These are phyloP conservation scores for Crematogaster levior DNA, from an alignment of 2,888 invertebrate genomes.

Conservation along the genomic window DNA sequence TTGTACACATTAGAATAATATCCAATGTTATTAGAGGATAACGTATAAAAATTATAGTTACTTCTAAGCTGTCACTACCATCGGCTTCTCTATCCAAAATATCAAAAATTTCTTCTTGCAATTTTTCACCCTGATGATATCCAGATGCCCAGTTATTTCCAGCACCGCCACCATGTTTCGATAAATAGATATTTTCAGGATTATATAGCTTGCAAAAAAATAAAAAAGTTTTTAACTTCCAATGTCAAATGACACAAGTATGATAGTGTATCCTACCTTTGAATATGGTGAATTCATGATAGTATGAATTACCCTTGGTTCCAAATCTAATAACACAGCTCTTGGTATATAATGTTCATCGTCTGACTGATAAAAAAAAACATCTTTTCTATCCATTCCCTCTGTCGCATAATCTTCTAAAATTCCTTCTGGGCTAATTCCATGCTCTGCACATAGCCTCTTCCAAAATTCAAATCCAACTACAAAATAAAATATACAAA, in stretches of 20 bases:
- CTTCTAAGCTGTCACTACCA: conserved; percentile 98
- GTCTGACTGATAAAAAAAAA: conserved; percentile 99
- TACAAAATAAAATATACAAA: conserved; percentile 76
- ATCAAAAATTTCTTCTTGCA: conserved; percentile 98
- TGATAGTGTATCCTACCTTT: conserved; percentile 87
- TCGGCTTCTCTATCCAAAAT: conserved; percentile 99
- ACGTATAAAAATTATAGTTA: conserved; percentile 80
- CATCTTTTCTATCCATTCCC: conserved; percentile 98
- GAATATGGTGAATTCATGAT: conserved; percentile 98
- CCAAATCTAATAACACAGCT: conserved; percentile 97
- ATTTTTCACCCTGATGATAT: conserved; percentile 95
- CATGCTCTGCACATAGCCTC: conserved; percentile 98
- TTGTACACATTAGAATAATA: background rate
- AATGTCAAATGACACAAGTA: conserved; percentile 16
- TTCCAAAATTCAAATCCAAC: conserved; percentile 99
- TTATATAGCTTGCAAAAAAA: conserved; percentile 94
- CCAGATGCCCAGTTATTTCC: conserved; percentile 99
- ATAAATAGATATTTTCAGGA: conserved; percentile 98
- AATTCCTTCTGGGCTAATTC: conserved; percentile 98
- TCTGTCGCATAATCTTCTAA: conserved; percentile 97
- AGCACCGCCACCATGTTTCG: conserved; percentile 99
- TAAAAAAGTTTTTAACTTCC: conserved; percentile 19
- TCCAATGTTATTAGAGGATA: background rate
- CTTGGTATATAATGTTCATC: conserved; percentile 99
- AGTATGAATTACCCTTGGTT: conserved; percentile 98